Evolutionary conservation across 2,888 invertebrate genomes (phyloP).

Genomic region (Ichneumon xanthorius): DNA sequence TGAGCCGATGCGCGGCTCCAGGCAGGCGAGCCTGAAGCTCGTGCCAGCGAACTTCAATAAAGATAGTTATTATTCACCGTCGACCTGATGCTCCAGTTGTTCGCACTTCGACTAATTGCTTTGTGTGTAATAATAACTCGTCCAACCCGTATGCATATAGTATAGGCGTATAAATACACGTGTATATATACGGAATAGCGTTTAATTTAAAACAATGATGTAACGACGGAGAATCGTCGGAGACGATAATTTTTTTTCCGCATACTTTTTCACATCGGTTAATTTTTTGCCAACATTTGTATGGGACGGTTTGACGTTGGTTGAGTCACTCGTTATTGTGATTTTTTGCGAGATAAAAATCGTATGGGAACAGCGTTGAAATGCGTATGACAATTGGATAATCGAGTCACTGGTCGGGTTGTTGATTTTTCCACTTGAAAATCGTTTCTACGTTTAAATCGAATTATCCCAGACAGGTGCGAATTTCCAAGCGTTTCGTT

Average conservation of each 20-base stretch:
- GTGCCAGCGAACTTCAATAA: constrained; percentile 46
- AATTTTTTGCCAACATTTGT: too few species aligned
- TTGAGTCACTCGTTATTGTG: not conserved
- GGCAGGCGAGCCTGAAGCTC: constrained; percentile 25
- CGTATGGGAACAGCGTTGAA: too few species aligned
- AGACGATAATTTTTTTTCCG: not conserved
- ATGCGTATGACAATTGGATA: not conserved
- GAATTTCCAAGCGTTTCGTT: not conserved
- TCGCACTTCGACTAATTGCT: constrained; percentile 41
- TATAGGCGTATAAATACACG: not conserved
- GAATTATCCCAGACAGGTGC: not conserved
- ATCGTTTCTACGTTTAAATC: not conserved
- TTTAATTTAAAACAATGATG: not conserved
- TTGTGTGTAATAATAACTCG: constrained; percentile 28
- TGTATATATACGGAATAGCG: not conserved
- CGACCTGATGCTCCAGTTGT: constrained; percentile 47
- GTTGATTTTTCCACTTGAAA: not conserved
- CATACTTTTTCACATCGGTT: not conserved
- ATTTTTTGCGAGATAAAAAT: not conserved
- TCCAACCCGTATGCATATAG: not conserved
- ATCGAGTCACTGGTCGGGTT: not conserved
- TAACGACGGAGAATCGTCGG: not conserved
- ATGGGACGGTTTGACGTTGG: not conserved
- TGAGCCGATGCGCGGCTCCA: constrained; percentile 28
- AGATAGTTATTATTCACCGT: constrained; percentile 46